Evolutionary conservation across 1,140 invertebrate species (phyloP).

Genomic region (Monochamus saltuarius): DNA sequence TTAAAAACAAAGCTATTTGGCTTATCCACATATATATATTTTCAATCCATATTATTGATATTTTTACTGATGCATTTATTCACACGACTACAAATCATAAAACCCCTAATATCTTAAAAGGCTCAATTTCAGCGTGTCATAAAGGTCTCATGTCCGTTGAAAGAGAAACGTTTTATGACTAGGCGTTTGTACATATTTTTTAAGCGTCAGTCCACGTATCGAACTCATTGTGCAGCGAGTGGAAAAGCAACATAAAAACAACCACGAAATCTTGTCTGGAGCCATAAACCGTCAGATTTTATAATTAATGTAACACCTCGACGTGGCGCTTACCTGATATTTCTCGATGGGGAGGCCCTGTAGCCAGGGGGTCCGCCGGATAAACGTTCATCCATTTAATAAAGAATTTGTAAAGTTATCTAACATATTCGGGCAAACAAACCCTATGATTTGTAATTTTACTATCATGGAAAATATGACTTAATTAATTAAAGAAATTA

Average conservation of each 20-base stretch:
- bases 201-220: not conserved
- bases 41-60: no score
- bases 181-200: not conserved
- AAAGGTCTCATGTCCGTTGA: not conserved
- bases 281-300: slow-evolving; percentile 32
- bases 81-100: no score
- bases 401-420: no score
- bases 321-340: slow-evolving; percentile 14
- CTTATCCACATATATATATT: not conserved
- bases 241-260: slow-evolving; percentile 9
- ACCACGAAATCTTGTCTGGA: slow-evolving; percentile 34
- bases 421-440: no score
- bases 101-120: not conserved
- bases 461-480: no score
- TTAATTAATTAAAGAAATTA: no score
- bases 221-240: slow-evolving; percentile 3
- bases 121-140: slow-evolving; percentile 6
- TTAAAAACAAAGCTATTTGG: no score
- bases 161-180: slow-evolving; percentile 6
- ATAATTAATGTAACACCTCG: slow-evolving; percentile 39
- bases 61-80: no score
- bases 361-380: no score
- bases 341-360: slow-evolving; percentile 7
- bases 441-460: no score
- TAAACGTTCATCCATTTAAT: no score